Evolutionary conservation across 1,140 invertebrate genomes (phyloP), one percentile per base, ranked within the genome.

Genomic region (Lepidurus packardi): DNA sequence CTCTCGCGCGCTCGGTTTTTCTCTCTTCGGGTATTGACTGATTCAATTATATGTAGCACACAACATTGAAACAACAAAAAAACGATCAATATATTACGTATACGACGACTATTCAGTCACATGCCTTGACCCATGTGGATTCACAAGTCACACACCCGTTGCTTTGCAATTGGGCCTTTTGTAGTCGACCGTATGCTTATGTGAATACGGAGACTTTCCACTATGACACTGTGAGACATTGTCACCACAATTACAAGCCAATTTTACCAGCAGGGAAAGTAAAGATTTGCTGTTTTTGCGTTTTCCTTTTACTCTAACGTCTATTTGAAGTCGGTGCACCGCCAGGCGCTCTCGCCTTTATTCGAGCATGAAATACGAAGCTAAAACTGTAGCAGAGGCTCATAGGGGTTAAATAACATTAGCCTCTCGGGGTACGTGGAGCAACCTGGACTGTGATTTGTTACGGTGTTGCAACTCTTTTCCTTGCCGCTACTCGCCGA

Each of bases 41-140:
- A 65, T 65, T 65, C 53, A 65, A 65, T 65, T 65, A 65, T 65
- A 65, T 65, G 13, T 65, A 65, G 53, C 53, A n/a, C 53, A 65
- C 53, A 65, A 65, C 21, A 16, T 16, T 65, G 53, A 21, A 65
- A 34, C 2, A 34, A 25, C n/a, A 34, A 34, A 65, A 65, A 47
- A 65, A 65, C 16, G 53, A 65, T 65, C 53, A 65, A 65, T 65
- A 65, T 65, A 65, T 34, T 34, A 34, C 13, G 13, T n/a, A 21
- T 65, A 7, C 53, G 53, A 65, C 53, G 21, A 16, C 6, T 21
- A 65, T 65, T 65, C 47, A 65, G 13, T 65, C 21, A 65, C 53
- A 65, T 65, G 6, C 1, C 53, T 7, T 4, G 6, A 21, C 9
- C 53, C 53, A n/a, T 65, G 16, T n/a, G 21, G 13, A 65, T n/a